Percentiles rank a stretch among this genome's conserved stretches.
Conservation (phyloP, 2,113 vertebrate species). For the Machaerirhynchus nigripectus region DNA sequence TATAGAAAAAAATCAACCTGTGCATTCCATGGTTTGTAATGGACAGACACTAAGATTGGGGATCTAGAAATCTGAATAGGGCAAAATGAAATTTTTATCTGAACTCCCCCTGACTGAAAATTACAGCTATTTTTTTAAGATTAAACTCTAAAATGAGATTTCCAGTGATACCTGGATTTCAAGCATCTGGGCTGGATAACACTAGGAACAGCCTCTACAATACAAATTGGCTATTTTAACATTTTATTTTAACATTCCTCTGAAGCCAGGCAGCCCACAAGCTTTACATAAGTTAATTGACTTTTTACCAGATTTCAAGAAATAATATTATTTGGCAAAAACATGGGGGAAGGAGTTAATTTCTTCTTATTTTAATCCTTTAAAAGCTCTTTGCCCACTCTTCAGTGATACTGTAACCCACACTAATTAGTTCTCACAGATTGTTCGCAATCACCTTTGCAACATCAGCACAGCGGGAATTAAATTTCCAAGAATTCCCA, state of each 20-base stretch:
- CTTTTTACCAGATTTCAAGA: background rate
- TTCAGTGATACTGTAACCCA: background rate
- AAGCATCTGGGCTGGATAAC: background rate
- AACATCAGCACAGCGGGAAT: slow-evolving; percentile 85
- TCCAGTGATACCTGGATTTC: background rate
- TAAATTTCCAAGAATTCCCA: slow-evolving; percentile 95
- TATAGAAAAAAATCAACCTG: background rate
- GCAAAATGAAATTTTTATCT: background rate
- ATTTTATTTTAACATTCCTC: background rate
- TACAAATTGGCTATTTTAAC: background rate
- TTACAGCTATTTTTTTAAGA: background rate
- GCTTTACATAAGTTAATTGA: background rate
- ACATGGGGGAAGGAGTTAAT: background rate
- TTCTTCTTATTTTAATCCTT: background rate
- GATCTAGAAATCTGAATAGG: background rate
- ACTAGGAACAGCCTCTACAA: background rate
- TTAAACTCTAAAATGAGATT: background rate
- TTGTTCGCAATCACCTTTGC: slow-evolving; percentile 72
- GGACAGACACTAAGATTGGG: background rate
- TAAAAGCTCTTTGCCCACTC: background rate
- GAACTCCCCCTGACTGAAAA: background rate
- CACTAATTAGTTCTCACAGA: background rate
- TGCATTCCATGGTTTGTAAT: background rate
- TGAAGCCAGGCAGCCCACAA: background rate
- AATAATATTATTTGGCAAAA: background rate